A percentile compares a stretch with the other conserved stretches of the same genome.
Conservation (phyloP, 92 coral and sea anemone species). For the Epizoanthus ramosus region DNA sequence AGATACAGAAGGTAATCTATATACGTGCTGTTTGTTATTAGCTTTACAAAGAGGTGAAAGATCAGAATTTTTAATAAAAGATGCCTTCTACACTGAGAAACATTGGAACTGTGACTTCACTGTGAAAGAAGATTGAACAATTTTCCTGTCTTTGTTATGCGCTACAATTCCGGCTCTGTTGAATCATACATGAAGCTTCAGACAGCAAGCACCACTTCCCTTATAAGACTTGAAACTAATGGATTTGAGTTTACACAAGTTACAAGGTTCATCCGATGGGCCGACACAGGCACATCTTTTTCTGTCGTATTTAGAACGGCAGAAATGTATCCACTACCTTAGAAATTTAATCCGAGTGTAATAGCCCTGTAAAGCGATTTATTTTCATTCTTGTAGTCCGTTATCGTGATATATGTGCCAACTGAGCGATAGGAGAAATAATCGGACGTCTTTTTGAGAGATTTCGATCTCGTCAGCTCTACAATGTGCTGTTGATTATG, state of each 20-base stretch:
- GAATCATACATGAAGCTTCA: neutral
- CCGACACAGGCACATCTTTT: conserved; percentile 16
- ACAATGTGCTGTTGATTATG: conserved; percentile 29
- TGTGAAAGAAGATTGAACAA: neutral
- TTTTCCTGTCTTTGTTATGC: neutral
- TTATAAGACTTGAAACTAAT: conserved; percentile 22
- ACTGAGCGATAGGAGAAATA: conserved; percentile 27
- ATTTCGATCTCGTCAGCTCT: conserved; percentile 20
- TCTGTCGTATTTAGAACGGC: conserved; percentile 34
- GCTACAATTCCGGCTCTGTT: conserved; percentile 12
- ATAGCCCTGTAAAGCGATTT: neutral
- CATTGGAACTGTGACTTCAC: neutral
- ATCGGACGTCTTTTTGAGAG: conserved; percentile 26
- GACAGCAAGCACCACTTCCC: neutral
- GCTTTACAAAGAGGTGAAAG: neutral
- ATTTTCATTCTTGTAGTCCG: neutral
- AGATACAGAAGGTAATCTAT: too few species aligned
- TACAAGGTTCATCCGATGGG: conserved; percentile 29
- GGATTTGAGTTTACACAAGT: conserved; percentile 40
- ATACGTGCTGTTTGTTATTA: neutral
- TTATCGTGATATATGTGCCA: neutral
- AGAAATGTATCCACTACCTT: conserved; percentile 9
- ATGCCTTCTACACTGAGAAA: too few species aligned
- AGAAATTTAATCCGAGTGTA: conserved; percentile 19
- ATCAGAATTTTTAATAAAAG: neutral